Evolutionary conservation across 2,113 vertebrate species (phyloP).

Genomic region (Hydropotes inermis): DNA sequence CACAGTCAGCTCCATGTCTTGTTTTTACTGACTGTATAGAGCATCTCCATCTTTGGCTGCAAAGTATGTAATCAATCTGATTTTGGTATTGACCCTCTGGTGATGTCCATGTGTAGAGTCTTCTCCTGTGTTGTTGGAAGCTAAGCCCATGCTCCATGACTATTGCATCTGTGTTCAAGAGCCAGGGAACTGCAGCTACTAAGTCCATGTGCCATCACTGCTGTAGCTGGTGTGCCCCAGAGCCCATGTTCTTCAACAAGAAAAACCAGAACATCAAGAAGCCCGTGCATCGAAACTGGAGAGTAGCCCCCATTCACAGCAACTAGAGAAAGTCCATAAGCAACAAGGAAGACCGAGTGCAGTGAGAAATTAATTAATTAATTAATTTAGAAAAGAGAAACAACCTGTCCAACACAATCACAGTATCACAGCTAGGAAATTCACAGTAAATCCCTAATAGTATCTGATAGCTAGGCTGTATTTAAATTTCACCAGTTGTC

Average conservation of each 20-base stretch:
- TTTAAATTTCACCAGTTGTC: not conserved
- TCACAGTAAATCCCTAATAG: not conserved
- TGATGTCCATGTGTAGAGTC: not conserved
- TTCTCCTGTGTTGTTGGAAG: not conserved
- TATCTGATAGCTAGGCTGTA: not conserved
- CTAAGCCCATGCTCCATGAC: not conserved
- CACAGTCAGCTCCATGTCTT: not conserved
- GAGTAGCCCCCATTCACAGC: not conserved
- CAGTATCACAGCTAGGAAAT: not conserved
- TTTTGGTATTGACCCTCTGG: not conserved
- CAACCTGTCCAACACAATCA: not conserved
- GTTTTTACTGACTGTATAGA: not conserved
- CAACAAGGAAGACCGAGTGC: not conserved
- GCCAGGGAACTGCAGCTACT: not conserved
- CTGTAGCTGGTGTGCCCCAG: not conserved
- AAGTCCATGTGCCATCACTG: not conserved
- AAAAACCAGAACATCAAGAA: not conserved
- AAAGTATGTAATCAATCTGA: not conserved
- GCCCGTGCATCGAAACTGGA: not conserved
- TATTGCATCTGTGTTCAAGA: not conserved
- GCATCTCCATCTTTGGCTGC: not conserved
- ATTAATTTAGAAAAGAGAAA: not conserved
- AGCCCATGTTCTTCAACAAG: not conserved
- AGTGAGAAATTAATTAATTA: not conserved
- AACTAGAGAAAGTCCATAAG: not conserved